These are phyloP conservation scores for Penaeus monodon DNA, from an alignment of 2,888 invertebrate species.

Conservation along the genomic window DNA sequence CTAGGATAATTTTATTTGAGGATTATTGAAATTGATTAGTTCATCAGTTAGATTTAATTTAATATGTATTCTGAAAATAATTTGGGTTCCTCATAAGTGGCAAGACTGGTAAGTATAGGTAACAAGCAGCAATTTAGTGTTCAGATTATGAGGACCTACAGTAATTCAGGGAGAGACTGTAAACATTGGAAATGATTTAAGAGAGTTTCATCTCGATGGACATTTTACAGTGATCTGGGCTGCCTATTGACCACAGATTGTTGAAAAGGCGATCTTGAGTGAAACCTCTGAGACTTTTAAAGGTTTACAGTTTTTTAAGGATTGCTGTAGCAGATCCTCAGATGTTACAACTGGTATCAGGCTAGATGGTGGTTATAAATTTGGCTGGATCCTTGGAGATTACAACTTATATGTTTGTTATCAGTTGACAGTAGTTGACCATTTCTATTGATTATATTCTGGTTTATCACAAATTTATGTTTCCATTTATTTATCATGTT, in stretches of 20 bases:
- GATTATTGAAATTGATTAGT: neutral
- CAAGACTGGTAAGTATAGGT: constrained; percentile 29
- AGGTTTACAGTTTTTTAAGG: neutral
- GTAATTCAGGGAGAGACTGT: neutral
- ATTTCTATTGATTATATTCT: too few species aligned
- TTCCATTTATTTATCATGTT: too few species aligned
- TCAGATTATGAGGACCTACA: constrained; percentile 8
- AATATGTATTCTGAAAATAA: constrained; percentile 11
- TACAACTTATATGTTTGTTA: constrained; percentile 4
- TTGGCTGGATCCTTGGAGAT: constrained; percentile 6
- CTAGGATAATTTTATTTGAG: neutral
- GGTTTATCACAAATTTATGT: too few species aligned
- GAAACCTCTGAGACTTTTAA: neutral
- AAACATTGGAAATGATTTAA: neutral
- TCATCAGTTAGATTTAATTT: constrained; percentile 5
- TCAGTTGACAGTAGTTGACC: neutral
- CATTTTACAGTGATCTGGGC: neutral
- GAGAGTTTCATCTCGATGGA: neutral
- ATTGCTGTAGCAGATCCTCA: neutral
- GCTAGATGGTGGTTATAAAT: constrained; percentile 17
- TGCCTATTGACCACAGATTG: neutral
- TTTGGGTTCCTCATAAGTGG: constrained; percentile 12
- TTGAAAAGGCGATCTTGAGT: neutral
- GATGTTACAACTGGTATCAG: constrained; percentile 4
- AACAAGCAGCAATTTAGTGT: constrained; percentile 17